Base-by-base conservation (phyloP, 2,888 invertebrate genomes). In the Rhopalosiphum nymphaeae region DNA sequence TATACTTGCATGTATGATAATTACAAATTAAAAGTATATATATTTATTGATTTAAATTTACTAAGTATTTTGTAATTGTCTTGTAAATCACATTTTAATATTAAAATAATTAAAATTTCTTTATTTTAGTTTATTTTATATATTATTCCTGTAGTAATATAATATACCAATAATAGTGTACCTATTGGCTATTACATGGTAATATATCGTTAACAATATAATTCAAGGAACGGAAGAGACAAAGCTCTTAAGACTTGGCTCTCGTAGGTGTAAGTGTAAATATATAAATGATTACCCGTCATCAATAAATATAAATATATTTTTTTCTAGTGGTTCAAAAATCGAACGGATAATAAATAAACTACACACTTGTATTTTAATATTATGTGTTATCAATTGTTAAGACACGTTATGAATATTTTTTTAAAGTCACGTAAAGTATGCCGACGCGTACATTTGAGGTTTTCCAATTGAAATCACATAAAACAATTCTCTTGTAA, bases 391-490 rank as follows among this genome's bases (percentile, higher is more conserved):
- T 91, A 56, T 91, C 44, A 85, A 85, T 85, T 85, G 91, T 85
- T 44, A 44, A 42, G 56, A 85, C 44, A 44, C 91, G 56, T 91
- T 85, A 91, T 91, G 44, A 91, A 91, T 91, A 44, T 56, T 91
- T 13, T 46, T 46, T 16, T 86, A 5, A 53, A 56, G 84, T 85
- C 53, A 85, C 56, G 42, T 56, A 78, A 85, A 85, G 42, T 42
- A n/a, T 91, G 91, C 25, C n/a, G 36, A 67, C 44, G 29, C 29
- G 16, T 11, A 26, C 44, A 44, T 89, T 46, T 78, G 49, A 91
- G 36, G n/a, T 67, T 78, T 78, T 91, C 46, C 67, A 67, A 90
- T 78, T 67, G 67, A 91, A 91, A 91, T 78, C 67, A 42, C 29
- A 61, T 46, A 67, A 25, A 91, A 67, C 42, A 89, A 61, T 61